Conservation (phyloP, 2,113 vertebrate genomes). For the Thryonomys swinderianus region DNA sequence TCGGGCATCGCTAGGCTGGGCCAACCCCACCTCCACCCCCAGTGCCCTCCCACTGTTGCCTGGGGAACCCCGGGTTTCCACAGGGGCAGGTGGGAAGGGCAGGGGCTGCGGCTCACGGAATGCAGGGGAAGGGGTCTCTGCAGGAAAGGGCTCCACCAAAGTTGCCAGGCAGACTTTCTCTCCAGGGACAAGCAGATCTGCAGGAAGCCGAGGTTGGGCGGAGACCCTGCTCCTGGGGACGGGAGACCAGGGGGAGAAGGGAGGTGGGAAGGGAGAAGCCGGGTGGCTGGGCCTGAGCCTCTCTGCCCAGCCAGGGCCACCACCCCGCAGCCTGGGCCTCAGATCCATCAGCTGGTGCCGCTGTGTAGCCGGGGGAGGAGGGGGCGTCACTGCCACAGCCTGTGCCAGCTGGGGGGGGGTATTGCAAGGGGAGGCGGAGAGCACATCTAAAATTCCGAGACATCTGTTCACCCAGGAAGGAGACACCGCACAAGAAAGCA, state of each 20-base stretch:
- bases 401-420: slow-evolving; percentile 86
- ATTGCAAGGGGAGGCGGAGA: slow-evolving; percentile 80
- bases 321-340: background rate
- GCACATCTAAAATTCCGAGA: slow-evolving; percentile 94
- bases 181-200: background rate
- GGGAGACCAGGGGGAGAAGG: background rate
- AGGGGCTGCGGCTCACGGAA: slow-evolving; percentile 44
- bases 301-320: background rate
- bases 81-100: slow-evolving; percentile 5
- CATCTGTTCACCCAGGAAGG: slow-evolving; percentile 90
- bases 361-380: slow-evolving; percentile 80
- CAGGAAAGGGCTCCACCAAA: slow-evolving; percentile 56
- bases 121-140: slow-evolving; percentile 52
- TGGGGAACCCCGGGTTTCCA: slow-evolving; percentile 55
- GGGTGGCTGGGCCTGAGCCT: rapidly evolving
- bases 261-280: background rate
- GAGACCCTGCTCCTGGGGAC: background rate
- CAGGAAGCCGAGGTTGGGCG: background rate
- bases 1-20: slow-evolving; percentile 55
- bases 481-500: slow-evolving; percentile 53
- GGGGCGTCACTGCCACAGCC: slow-evolving; percentile 88
- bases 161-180: slow-evolving; percentile 72
- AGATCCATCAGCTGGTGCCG: slow-evolving; percentile 76
- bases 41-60: background rate
- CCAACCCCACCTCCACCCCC: background rate